Evolutionary conservation across 2,888 invertebrate species (phyloP).

Genomic region (Gandaritis pyraliata): DNA sequence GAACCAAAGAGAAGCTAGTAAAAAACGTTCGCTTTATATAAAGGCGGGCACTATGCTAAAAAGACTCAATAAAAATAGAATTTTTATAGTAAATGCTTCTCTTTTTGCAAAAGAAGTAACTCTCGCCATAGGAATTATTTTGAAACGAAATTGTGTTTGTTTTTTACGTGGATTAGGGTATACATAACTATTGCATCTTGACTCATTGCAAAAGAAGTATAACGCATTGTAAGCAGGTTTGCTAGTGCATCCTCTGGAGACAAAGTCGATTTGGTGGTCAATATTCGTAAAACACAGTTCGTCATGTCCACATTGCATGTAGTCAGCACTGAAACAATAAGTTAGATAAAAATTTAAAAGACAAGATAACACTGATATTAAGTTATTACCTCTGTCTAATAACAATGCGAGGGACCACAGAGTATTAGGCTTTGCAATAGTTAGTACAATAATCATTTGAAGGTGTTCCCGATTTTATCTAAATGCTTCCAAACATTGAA

Average conservation of each 20-base stretch:
- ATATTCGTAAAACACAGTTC: slow-evolving; percentile 66
- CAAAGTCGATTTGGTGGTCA: slow-evolving; percentile 52
- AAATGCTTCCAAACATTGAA: no score
- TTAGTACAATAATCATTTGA: no score
- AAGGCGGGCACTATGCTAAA: background rate
- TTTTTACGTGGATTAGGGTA: slow-evolving; percentile 21
- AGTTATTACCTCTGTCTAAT: no score
- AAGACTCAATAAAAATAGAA: background rate
- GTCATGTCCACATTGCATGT: slow-evolving; percentile 56
- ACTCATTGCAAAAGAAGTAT: slow-evolving; percentile 56
- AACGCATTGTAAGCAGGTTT: slow-evolving; percentile 60
- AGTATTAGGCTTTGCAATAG: no score
- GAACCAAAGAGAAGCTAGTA: no score
- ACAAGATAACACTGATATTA: no score
- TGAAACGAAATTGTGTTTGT: slow-evolving; percentile 9
- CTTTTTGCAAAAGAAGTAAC: background rate
- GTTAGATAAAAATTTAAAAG: no score
- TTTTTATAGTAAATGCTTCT: background rate
- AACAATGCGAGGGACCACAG: no score
- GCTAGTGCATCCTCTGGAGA: slow-evolving; percentile 64
- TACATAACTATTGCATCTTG: slow-evolving; percentile 52
- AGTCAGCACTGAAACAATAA: slow-evolving; percentile 57
- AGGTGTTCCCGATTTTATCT: no score
- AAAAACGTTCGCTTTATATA: no score
- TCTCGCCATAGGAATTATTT: slow-evolving; percentile 5